phyloP scores from a whole-genome alignment of 2,113 vertebrate genomes.

The Leptobrachium leishanense region DNA sequence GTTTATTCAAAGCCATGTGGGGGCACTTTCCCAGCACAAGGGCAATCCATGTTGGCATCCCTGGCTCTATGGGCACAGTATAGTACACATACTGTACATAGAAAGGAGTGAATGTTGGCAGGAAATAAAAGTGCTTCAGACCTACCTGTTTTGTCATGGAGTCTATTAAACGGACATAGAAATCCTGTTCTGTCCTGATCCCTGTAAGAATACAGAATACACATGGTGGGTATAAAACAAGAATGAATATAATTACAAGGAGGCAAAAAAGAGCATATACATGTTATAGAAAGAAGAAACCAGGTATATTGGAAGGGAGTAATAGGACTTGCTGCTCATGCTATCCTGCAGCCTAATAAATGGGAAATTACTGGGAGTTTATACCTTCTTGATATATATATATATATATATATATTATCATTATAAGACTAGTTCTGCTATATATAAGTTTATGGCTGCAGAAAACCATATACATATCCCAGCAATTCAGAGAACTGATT shows the following conservation, averaged over 20 bases:
- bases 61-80: too few species aligned
- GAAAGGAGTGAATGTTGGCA: not conserved
- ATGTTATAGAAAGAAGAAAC: not conserved
- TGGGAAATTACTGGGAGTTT: too few species aligned
- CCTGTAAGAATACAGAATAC: conserved; percentile 59
- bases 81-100: too few species aligned
- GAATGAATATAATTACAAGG: not conserved
- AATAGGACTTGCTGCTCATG: too few species aligned
- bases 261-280: not conserved
- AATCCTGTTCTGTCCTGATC: conserved; percentile 93
- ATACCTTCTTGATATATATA: not conserved
- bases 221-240: not conserved
- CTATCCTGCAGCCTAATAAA: too few species aligned
- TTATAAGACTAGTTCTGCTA: not conserved
- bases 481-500: too few species aligned
- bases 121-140: conserved; percentile 1
- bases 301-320: too few species aligned
- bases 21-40: too few species aligned
- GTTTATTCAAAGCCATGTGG: too few species aligned
- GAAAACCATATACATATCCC: too few species aligned
- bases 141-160: conserved; percentile 97
- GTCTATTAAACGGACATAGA: conserved; percentile 94
- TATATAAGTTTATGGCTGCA: too few species aligned
- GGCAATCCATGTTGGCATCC: too few species aligned
- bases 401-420: not conserved